Percentiles rank a stretch among this genome's conserved stretches.
phyloP scores from a whole-genome alignment of 2,113 vertebrate genomes.

The Pyxicephalus adspersus region DNA sequence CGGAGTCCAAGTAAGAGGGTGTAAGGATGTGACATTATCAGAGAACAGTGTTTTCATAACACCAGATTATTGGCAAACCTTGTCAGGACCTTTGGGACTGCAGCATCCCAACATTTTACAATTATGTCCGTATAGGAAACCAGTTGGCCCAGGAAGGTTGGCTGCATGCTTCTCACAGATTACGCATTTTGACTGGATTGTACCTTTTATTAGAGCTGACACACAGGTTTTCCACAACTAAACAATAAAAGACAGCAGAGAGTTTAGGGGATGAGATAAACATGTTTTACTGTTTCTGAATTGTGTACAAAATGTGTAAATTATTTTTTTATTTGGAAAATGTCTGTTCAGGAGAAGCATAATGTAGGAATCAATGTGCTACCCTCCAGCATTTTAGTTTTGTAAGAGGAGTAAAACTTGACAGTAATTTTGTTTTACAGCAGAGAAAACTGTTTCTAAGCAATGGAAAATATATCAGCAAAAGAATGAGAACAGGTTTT shows the following conservation, averaged over 20 bases:
- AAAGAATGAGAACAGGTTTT: neutral
- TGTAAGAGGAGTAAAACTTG: constrained; percentile 20
- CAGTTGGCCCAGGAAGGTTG: too few species aligned
- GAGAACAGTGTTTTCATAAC: too few species aligned
- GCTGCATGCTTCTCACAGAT: too few species aligned
- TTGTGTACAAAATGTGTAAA: constrained; percentile 29
- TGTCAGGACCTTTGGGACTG: too few species aligned
- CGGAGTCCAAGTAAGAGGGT: too few species aligned
- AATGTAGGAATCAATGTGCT: constrained; percentile 1
- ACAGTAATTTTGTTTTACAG: constrained; percentile 23
- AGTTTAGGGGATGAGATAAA: neutral
- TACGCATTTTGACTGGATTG: too few species aligned
- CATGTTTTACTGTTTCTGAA: constrained; percentile 33
- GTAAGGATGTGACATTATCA: too few species aligned
- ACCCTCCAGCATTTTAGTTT: constrained; percentile 28
- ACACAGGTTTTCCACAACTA: neutral
- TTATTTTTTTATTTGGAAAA: constrained; percentile 13
- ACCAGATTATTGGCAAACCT: too few species aligned
- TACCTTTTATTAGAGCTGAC: neutral
- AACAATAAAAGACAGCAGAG: neutral
- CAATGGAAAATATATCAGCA: neutral
- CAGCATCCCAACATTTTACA: too few species aligned
- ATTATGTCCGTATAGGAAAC: too few species aligned
- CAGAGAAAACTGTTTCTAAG: neutral
- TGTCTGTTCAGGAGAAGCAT: neutral